Evolutionary conservation across 2,888 invertebrate species (phyloP), one percentile per base, ranked within the genome.

Genomic region (Hirtodrosophila duncani): DNA sequence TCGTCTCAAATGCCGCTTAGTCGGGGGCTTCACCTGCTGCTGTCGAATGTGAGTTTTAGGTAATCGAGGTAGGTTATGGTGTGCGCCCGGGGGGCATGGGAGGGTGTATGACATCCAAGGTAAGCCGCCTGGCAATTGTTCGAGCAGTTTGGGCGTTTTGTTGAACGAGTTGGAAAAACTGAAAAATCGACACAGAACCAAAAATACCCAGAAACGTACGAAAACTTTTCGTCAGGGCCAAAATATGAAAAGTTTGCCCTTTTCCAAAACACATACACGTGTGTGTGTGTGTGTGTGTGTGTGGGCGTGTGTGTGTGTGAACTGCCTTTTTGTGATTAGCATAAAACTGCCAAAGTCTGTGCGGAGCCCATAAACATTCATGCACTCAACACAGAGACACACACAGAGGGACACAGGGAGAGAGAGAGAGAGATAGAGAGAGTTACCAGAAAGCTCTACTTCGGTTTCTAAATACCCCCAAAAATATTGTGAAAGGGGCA

Each of bases 271-370:
- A 31, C 44, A 56, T 45, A 39, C 38, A 29, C 24, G n/a, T 37
- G 33, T 1, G 41, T 13, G 31, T 39, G 37, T 49, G 44, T 44
- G 48, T 53, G 48, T 27, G 49, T 30, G 56, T 50, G 46, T 45
- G 44, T 49, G 45, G 46, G 50, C 55, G 42, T 24, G 38, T 41
- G 55, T 34, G 3, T 16, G 11, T 6, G 13, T 18, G 17, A 45
- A 63, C 48, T 57, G 61, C 63, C 53, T 67, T 75, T 79, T 69
- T 65, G 65, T 81, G 75, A 77, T 77, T 77, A 77, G 75, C 75
- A 77, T 81, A 74, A 77, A 81, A 74, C 62, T 75, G 69, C 64
- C 78, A 69, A 81, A 81, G 81, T 74, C 69, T 72, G 60, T 63
- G 60, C 55, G 39, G 46, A 51, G 67, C 36, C 48, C 42, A 70